These are phyloP conservation scores for Channa argus DNA, from an alignment of 2,113 vertebrate genomes.

Conservation along the genomic window DNA sequence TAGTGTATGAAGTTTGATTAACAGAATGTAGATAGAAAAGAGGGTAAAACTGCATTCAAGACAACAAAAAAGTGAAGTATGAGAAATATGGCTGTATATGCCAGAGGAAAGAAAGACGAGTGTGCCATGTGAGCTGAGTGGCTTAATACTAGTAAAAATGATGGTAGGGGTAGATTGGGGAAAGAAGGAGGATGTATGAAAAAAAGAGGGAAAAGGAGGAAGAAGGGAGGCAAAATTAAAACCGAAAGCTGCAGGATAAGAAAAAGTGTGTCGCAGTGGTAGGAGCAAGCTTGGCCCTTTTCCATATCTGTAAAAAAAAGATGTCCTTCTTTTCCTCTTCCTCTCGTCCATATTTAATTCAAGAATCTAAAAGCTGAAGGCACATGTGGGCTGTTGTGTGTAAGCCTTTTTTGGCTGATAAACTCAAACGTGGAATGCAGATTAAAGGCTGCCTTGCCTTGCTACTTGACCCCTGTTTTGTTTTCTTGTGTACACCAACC, in stretches of 20 bases:
- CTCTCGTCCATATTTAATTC: constrained; percentile 31
- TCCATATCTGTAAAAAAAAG: constrained; percentile 42
- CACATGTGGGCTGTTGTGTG: constrained; percentile 23
- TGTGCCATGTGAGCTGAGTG: constrained; percentile 1
- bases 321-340: constrained; percentile 19
- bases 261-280: constrained; percentile 46
- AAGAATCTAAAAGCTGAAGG: constrained; percentile 21
- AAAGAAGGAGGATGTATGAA: constrained; percentile 18
- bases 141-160: constrained; percentile 29
- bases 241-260: constrained; percentile 29
- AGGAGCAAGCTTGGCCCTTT: constrained; percentile 44
- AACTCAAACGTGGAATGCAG: constrained; percentile 18
- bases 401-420: constrained; percentile 20
- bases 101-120: constrained; percentile 2
- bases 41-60: background rate
- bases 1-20: background rate
- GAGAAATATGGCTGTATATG: background rate
- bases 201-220: constrained; percentile 21
- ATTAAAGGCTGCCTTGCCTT: constrained; percentile 13
- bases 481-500: constrained; percentile 17
- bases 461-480: constrained; percentile 24
- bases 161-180: constrained; percentile 6
- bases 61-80: background rate
- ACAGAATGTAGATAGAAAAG: background rate
- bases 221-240: constrained; percentile 16